Conservation (phyloP, 2,888 invertebrate genomes). For the Pristionchus arcanus region DNA sequence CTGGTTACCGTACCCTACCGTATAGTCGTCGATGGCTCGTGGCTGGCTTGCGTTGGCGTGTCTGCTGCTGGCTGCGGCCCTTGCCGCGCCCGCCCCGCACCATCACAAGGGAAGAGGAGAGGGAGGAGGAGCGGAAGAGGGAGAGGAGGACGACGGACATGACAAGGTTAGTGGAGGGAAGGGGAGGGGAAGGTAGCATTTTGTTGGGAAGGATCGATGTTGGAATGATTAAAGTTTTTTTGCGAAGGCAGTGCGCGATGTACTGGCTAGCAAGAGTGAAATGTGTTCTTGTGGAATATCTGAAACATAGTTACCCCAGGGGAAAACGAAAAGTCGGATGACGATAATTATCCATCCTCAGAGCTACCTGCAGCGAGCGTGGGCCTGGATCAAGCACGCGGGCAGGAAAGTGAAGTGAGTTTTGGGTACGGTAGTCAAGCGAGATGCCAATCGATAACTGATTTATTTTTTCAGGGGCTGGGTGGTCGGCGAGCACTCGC, state of each 20-base stretch:
- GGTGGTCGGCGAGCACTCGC: constrained; percentile 42
- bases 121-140: background rate
- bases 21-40: constrained; percentile 7
- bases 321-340: too few species aligned
- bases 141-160: background rate
- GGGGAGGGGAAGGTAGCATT: background rate
- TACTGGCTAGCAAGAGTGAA: background rate
- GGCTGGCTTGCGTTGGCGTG: constrained; percentile 8
- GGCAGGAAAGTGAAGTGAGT: constrained; percentile 45
- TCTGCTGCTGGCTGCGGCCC: background rate
- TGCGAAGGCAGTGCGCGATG: background rate
- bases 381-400: constrained; percentile 36
- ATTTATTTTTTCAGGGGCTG: constrained; percentile 3
- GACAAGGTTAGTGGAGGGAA: background rate
- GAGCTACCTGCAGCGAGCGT: constrained; percentile 10
- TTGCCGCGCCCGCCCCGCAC: background rate
- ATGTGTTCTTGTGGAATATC: background rate
- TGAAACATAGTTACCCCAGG: background rate
- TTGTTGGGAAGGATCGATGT: background rate
- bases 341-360: background rate
- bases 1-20: background rate
- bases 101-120: constrained; percentile 13
- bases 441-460: background rate
- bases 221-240: background rate
- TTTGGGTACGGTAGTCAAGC: background rate